Conservation (phyloP, 2,888 invertebrate species). For the Brachyopa scutellaris region DNA sequence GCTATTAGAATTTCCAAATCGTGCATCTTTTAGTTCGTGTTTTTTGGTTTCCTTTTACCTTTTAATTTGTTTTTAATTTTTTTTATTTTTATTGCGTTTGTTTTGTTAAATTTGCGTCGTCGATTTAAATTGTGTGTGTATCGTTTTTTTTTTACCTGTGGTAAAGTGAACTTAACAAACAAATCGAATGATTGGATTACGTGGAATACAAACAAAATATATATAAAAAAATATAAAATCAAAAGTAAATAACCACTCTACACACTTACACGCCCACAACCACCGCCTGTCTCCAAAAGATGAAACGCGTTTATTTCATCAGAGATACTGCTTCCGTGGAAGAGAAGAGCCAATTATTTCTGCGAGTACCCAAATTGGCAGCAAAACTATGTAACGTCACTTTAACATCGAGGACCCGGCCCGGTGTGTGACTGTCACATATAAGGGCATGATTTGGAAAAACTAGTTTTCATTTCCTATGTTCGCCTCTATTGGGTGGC, state of each 20-base stretch:
- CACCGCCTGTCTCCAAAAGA: not conserved
- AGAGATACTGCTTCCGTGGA: no score
- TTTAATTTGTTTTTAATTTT: not conserved
- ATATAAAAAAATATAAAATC: not conserved
- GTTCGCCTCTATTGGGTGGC: not conserved
- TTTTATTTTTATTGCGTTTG: slow-evolving; percentile 20
- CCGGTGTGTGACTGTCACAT: not conserved
- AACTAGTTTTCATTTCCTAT: not conserved
- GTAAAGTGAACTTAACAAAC: slow-evolving; percentile 35
- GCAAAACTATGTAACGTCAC: not conserved
- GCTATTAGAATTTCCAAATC: slow-evolving; percentile 17
- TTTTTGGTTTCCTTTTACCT: not conserved
- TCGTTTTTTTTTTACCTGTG: slow-evolving; percentile 28
- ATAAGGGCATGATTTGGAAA: slow-evolving; percentile 8
- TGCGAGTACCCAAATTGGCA: no score
- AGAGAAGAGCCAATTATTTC: slow-evolving; percentile 36
- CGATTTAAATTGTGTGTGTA: slow-evolving; percentile 6
- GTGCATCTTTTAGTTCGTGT: not conserved
- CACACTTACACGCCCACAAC: no score
- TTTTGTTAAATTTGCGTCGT: slow-evolving; percentile 19
- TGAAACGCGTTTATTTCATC: no score
- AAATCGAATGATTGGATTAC: slow-evolving; percentile 63
- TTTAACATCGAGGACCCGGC: not conserved
- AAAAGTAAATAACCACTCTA: slow-evolving; percentile 39
- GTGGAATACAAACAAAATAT: slow-evolving; percentile 24